phyloP scores from a whole-genome alignment of 2,797 vertebrate species.

The Brachyalestes nurse region DNA sequence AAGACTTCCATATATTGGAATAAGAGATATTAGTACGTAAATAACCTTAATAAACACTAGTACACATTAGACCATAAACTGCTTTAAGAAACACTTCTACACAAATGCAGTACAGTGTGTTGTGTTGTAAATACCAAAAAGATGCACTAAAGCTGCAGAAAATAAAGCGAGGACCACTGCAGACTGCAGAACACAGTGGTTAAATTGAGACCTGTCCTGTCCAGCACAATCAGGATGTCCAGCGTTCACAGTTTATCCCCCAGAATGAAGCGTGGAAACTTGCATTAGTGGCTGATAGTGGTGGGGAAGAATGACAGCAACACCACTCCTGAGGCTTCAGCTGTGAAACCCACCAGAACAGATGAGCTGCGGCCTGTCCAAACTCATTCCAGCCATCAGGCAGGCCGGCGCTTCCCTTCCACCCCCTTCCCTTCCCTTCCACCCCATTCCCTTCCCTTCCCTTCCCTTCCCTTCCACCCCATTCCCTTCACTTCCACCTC shows the following conservation, averaged over 20 bases:
- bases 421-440: not conserved
- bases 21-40: too few species aligned
- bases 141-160: too few species aligned
- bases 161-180: too few species aligned
- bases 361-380: not conserved
- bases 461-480: too few species aligned
- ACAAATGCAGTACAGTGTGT: too few species aligned
- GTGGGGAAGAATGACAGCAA: conserved; percentile 31
- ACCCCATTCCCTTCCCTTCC: too few species aligned
- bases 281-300: conserved; percentile 3
- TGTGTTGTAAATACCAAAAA: too few species aligned
- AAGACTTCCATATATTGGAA: too few species aligned
- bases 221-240: not conserved
- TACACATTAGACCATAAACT: too few species aligned
- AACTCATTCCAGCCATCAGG: not conserved
- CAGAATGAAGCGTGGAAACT: conserved; percentile 1
- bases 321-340: conserved; percentile 17
- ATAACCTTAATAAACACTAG: too few species aligned
- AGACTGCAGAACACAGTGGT: not conserved
- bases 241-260: conserved; percentile 4
- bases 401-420: not conserved
- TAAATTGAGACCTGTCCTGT: not conserved
- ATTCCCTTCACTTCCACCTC: too few species aligned
- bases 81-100: too few species aligned
- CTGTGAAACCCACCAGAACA: not conserved